Evolutionary conservation across 1,140 invertebrate species (phyloP).

Genomic region (Drosophila orena): DNA sequence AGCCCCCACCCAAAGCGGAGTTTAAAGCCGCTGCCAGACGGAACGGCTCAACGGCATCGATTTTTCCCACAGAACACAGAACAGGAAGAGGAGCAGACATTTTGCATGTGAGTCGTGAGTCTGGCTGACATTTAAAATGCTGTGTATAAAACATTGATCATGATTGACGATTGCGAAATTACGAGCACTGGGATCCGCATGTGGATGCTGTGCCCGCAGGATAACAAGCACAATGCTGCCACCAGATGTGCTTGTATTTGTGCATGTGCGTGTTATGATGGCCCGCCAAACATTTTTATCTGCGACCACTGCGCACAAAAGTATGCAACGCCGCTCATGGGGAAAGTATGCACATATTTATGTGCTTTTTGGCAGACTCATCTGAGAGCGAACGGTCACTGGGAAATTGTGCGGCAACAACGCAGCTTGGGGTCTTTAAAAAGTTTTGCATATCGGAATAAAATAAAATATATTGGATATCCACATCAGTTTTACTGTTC

Average conservation of each 20-base stretch:
- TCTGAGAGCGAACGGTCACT: neutral
- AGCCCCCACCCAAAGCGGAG: conserved; percentile 47
- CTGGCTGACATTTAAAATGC: conserved; percentile 62
- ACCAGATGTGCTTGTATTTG: conserved; percentile 6
- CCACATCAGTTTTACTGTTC: too few species aligned
- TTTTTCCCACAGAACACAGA: conserved; percentile 45
- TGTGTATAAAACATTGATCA: conserved; percentile 76
- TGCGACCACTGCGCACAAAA: conserved; percentile 50
- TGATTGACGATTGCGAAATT: conserved; percentile 53
- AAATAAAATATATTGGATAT: too few species aligned
- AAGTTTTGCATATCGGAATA: neutral
- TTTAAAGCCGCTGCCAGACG: conserved; percentile 49
- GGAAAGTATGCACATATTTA: conserved; percentile 37
- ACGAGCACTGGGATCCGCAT: conserved; percentile 1
- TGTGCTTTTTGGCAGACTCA: conserved; percentile 6
- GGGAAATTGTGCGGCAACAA: neutral
- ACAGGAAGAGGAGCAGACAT: conserved; percentile 44
- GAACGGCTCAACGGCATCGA: conserved; percentile 45
- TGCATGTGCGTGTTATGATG: conserved; percentile 37
- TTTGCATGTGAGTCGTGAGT: conserved; percentile 34
- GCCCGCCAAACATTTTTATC: conserved; percentile 41
- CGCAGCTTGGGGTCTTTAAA: neutral
- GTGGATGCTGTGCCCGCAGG: conserved; percentile 44
- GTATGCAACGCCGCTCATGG: conserved; percentile 27
- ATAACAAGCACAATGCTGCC: conserved; percentile 38